phyloP scores from a whole-genome alignment of 2,888 invertebrate species.

The Dusona sp. region DNA sequence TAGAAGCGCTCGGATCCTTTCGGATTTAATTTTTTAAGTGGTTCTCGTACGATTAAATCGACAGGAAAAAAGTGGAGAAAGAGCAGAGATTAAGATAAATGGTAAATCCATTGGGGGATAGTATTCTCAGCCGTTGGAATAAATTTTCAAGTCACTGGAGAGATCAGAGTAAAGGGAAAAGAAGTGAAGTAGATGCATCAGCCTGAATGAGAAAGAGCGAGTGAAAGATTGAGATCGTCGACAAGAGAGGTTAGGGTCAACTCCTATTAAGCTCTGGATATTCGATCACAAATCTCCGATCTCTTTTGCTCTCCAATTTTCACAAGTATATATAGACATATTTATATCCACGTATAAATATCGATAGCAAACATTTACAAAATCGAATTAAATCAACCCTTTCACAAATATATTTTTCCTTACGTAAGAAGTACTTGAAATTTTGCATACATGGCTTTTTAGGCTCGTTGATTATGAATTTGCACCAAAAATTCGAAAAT shows the following conservation, averaged over 20 bases:
- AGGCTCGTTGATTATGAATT: no score
- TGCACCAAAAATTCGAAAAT: no score
- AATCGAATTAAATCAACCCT: no score
- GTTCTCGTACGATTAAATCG: constrained; percentile 30
- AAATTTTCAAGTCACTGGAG: constrained; percentile 26
- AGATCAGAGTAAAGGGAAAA: constrained; percentile 12
- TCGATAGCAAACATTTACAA: neutral
- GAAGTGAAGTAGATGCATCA: constrained; percentile 33
- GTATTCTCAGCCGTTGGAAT: constrained; percentile 43
- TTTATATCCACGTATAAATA: neutral
- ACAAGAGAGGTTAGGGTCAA: constrained; percentile 28
- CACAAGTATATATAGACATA: constrained; percentile 16
- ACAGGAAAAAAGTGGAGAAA: constrained; percentile 39
- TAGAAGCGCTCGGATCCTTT: neutral
- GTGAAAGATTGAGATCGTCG: constrained; percentile 50
- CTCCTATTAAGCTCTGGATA: constrained; percentile 31
- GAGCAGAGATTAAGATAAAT: constrained; percentile 48
- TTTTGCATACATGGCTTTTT: no score
- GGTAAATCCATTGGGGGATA: constrained; percentile 45
- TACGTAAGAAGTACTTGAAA: no score
- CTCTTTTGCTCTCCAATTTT: constrained; percentile 47
- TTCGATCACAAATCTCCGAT: constrained; percentile 58
- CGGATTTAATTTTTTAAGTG: constrained; percentile 19
- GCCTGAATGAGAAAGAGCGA: constrained; percentile 27
- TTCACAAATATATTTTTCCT: no score